Evolutionary conservation across 2,797 vertebrate genomes (phyloP), one percentile per base, ranked within the genome.

Genomic region (Dendrocincla fuliginosa): DNA sequence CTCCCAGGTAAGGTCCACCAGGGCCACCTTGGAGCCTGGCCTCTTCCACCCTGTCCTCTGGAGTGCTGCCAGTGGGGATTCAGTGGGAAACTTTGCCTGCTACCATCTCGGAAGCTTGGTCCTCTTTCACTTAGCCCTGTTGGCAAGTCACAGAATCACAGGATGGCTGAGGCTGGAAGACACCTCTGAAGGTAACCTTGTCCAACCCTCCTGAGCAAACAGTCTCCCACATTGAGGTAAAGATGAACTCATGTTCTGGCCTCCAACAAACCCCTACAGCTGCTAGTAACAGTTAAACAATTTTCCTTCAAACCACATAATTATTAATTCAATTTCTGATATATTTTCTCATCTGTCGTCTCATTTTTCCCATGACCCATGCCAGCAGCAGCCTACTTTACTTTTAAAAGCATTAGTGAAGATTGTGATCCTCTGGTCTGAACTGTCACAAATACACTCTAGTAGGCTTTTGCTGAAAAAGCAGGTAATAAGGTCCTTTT

Each of bases 211-310:
- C 23, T 6, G 30, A 30, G 41, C 57, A 79, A 85, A 17, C 0
- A 1, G 35, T 79, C 59, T 56, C 39, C 81, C 42, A 52, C 0
- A 0, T 32, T 56, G 22, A 56, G 49, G 24, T 55, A 23, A 80
- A 76, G 41, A 73, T 11, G 41, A 73, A 39, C 27, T 41, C 3
- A 0, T 44, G 15, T 70, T 68, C 28, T 4, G 2, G 32, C 17
- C 18, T 49, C 78, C 39, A 67, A 22, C 19, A 49, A 61, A 32
- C n/a, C 30, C 23, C 39, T 75, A 52, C 24, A 32, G 22, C 30
- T 85, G 27, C 20, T 64, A 44, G 14, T 49, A 78, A 52, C 25
- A 52, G 22, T 39, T 52, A 17, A 74, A 10, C 3, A 41, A 22
- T 69, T 89, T 81, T 77, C 16, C 16, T 74, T 73, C 49, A 74